Conservation (phyloP, 1,140 invertebrate genomes). For the Euwallacea fornicatus region DNA sequence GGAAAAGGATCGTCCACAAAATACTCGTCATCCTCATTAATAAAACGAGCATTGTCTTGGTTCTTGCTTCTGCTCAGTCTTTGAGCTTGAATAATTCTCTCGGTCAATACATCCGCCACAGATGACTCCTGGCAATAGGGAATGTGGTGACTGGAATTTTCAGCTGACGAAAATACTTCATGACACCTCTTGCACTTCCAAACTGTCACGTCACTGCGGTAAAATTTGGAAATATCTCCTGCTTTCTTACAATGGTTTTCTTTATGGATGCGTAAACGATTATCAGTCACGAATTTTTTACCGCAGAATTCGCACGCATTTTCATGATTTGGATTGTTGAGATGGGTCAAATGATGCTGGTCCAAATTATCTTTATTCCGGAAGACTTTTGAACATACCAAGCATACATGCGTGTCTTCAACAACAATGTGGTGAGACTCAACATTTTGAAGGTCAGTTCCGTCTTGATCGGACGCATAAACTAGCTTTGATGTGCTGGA, state of each 20-base stretch:
- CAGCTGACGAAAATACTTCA: constrained; percentile 49
- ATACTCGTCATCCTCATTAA: not conserved
- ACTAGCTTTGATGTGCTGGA: constrained; percentile 51
- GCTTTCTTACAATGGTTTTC: constrained; percentile 54
- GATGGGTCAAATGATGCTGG: constrained; percentile 47
- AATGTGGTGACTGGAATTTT: constrained; percentile 42
- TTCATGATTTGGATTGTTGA: constrained; percentile 40
- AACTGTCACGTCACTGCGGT: constrained; percentile 51
- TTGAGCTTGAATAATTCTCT: no score
- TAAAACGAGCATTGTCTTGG: no score
- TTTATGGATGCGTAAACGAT: constrained; percentile 51
- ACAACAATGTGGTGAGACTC: not conserved
- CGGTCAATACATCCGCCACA: no score
- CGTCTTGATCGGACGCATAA: constrained; percentile 43
- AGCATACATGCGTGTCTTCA: constrained; percentile 43
- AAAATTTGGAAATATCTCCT: constrained; percentile 51
- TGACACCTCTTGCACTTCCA: constrained; percentile 52
- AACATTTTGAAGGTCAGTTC: constrained; percentile 14
- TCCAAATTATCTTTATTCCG: constrained; percentile 50
- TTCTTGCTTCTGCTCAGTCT: no score
- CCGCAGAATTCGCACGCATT: constrained; percentile 51
- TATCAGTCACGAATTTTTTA: constrained; percentile 52
- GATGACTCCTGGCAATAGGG: not conserved
- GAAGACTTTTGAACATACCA: constrained; percentile 50
- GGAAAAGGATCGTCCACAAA: not conserved